Percentiles rank a stretch among this genome's conserved stretches.
Evolutionary conservation across 2,113 vertebrate species (phyloP).

Genomic region (Aptenodytes forsteri): DNA sequence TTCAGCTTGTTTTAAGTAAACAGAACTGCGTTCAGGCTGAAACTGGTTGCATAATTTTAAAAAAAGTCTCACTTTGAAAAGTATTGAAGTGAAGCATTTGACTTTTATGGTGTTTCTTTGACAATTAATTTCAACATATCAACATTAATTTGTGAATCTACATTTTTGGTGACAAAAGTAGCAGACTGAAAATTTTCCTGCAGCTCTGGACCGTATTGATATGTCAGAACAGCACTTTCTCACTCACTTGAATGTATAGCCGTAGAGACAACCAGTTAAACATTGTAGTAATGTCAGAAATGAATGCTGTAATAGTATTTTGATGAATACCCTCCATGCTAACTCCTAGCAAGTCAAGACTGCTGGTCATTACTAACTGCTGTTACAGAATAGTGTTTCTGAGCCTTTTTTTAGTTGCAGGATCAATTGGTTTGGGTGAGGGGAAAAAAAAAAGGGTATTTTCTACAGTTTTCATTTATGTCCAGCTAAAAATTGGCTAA

Average conservation of each 20-base stretch:
- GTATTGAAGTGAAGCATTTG: neutral
- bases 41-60: neutral
- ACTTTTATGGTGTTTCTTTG: neutral
- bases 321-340: neutral
- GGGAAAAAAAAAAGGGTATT: neutral
- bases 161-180: neutral
- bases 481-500: neutral
- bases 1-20: neutral
- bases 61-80: neutral
- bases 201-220: neutral
- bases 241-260: neutral
- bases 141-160: neutral
- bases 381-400: neutral
- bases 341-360: neutral
- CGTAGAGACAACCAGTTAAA: neutral
- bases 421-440: neutral
- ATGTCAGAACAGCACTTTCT: neutral
- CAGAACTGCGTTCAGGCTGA: neutral
- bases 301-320: neutral
- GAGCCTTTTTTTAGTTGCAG: neutral
- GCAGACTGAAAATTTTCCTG: neutral
- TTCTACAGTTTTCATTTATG: neutral
- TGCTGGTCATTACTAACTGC: neutral
- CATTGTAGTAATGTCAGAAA: neutral
- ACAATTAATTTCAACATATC: neutral